Base-by-base conservation (phyloP, 2,113 vertebrate species). In the Grammomys dolichurus region DNA sequence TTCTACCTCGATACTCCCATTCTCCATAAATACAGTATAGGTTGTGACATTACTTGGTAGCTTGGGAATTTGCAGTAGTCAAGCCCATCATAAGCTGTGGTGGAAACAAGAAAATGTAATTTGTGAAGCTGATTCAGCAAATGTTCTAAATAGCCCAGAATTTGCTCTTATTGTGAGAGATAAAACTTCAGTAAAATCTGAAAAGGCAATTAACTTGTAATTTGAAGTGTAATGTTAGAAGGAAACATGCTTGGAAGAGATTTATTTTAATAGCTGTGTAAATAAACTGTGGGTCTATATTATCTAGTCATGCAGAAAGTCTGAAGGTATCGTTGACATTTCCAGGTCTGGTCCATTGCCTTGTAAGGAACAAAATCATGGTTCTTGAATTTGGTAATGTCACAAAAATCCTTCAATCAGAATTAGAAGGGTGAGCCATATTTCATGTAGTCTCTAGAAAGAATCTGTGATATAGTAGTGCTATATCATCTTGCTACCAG, bases 121-220 rank as follows among this genome's bases (percentile, higher is more conserved):
- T 97, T 96, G 93, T 95, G 77, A 95, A 92, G 89, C 95, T 92
- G 95, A 97, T 91, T 97, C 95, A 97, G 91, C 92, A 95, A 96
- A 97, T 92, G 93, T 96, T 96, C 82, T 92, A 96, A 97, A 97
- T 84, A 94, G 94, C 88, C 87, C 60, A 78, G 96, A 97, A 97
- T 97, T 90, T 96, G 86, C 95, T 96, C 88, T 84, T 84, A 95
- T 82, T 97, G 90, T 95, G 94, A 82, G 95, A 96, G 69, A 96
- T 72, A 95, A 97, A 96, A 97, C 87, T 96, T 94, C 43, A 97
- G 92, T 89, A 95, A 97, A 97, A 96, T 97, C 73, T 95, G 86
- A 92, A 95, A 97, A 94, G 95, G 91, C 97, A 97, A 96, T 96
- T 95, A 96, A 92, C 93, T 96, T 85, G n/a, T 96, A 95, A 87